phyloP scores from a whole-genome alignment of 1,140 invertebrate species.

The Delia radicum region DNA sequence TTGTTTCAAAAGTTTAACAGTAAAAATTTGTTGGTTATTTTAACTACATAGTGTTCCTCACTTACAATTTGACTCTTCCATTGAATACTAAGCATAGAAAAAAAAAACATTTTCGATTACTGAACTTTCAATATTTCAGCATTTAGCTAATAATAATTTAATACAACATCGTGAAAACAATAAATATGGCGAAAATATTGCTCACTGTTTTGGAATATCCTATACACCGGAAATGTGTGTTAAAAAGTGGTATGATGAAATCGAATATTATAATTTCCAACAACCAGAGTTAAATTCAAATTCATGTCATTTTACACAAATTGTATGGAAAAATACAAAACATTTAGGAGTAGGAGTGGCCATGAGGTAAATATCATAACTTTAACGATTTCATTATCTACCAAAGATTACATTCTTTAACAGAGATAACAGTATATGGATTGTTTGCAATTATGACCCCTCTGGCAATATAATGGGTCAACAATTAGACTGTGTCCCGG shows the following conservation, averaged over 20 bases:
- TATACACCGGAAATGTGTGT: constrained; percentile 59
- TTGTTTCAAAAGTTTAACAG: no score
- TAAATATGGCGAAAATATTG: constrained; percentile 79
- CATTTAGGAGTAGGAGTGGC: constrained; percentile 71
- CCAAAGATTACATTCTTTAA: not conserved
- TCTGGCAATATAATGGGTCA: constrained; percentile 40
- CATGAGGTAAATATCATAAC: constrained; percentile 45
- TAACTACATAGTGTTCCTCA: no score
- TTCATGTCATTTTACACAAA: constrained; percentile 67
- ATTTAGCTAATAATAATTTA: constrained; percentile 16
- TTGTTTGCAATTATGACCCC: constrained; percentile 49
- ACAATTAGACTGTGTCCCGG: constrained; percentile 35
- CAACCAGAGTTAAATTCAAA: constrained; percentile 67
- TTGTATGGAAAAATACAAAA: constrained; percentile 68
- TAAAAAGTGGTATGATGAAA: constrained; percentile 64
- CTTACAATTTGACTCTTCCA: no score
- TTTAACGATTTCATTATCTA: not conserved
- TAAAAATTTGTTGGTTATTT: no score
- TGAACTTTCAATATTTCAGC: not conserved
- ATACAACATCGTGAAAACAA: constrained; percentile 66
- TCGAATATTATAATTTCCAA: constrained; percentile 58
- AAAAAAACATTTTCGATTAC: no score
- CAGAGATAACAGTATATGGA: constrained; percentile 37
- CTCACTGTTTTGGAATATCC: constrained; percentile 64
- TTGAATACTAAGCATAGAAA: no score